Evolutionary conservation across 2,113 vertebrate species (phyloP).

Genomic region (Sinosuthora webbiana): DNA sequence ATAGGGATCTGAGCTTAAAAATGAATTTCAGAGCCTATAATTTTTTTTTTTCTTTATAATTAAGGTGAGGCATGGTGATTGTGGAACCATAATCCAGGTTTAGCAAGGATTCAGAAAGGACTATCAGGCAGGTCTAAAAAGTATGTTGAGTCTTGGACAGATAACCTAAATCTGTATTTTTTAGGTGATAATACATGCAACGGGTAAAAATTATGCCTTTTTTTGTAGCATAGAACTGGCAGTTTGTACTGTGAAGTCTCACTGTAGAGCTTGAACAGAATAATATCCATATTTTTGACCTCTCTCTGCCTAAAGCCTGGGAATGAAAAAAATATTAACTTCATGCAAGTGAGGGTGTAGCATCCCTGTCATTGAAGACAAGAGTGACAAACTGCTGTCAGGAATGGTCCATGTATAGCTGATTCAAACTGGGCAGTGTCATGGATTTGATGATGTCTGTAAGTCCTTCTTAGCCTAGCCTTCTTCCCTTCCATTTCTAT

Average conservation of each 20-base stretch:
- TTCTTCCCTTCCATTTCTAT: not conserved
- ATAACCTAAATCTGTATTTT: not conserved
- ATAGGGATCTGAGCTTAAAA: not conserved
- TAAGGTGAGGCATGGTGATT: not conserved
- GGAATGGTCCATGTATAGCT: not conserved
- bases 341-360: not conserved
- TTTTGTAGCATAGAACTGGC: not conserved
- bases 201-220: not conserved
- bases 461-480: not conserved
- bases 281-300: not conserved
- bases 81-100: not conserved
- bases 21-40: not conserved
- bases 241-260: not conserved
- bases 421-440: not conserved
- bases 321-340: not conserved
- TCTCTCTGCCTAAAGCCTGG: not conserved
- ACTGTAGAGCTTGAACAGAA: not conserved
- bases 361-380: not conserved
- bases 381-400: not conserved
- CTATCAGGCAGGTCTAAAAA: not conserved
- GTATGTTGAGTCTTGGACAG: not conserved
- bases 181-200: not conserved
- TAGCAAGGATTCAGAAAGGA: not conserved
- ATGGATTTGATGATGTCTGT: not conserved
- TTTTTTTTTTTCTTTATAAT: not conserved